phyloP scores from a whole-genome alignment of 2,888 invertebrate genomes.

The Panorpa germanica region DNA sequence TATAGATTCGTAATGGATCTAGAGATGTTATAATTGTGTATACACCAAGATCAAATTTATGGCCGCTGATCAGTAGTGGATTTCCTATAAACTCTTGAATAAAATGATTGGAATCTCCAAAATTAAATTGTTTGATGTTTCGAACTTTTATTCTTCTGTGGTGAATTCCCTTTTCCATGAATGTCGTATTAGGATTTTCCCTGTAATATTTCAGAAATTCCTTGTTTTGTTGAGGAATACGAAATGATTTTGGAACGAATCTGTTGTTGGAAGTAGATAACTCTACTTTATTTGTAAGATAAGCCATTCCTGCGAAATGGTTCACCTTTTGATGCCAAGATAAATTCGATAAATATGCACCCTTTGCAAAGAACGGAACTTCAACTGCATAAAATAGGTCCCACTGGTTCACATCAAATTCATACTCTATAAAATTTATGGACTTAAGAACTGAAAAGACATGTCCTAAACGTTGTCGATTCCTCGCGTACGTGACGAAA shows the following conservation, averaged over 20 bases:
- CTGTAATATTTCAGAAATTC: conserved; percentile 47
- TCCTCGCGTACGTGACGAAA: too few species aligned
- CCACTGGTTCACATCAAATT: conserved; percentile 45
- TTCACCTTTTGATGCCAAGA: conserved; percentile 66
- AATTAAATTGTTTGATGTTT: conserved; percentile 46
- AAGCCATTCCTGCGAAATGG: conserved; percentile 88
- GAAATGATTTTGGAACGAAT: conserved; percentile 76
- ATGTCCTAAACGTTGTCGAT: conserved; percentile 46
- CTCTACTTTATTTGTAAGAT: conserved; percentile 80
- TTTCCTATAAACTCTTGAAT: conserved; percentile 38
- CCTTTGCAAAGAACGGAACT: conserved; percentile 49
- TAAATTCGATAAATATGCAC: conserved; percentile 31
- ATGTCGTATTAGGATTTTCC: conserved; percentile 46
- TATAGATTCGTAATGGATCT: too few species aligned
- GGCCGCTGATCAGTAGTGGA: conserved; percentile 34
- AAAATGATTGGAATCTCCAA: conserved; percentile 40
- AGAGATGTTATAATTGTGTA: too few species aligned
- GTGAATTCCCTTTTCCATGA: conserved; percentile 81
- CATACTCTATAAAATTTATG: conserved; percentile 44
- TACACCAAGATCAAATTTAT: too few species aligned
- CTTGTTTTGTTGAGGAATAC: conserved; percentile 55
- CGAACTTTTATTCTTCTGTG: conserved; percentile 75
- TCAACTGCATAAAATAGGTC: conserved; percentile 87
- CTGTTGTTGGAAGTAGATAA: conserved; percentile 61
- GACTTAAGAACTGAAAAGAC: conserved; percentile 59